Conservation (phyloP, 1,140 invertebrate species). For the Hyles euphorbiae region DNA sequence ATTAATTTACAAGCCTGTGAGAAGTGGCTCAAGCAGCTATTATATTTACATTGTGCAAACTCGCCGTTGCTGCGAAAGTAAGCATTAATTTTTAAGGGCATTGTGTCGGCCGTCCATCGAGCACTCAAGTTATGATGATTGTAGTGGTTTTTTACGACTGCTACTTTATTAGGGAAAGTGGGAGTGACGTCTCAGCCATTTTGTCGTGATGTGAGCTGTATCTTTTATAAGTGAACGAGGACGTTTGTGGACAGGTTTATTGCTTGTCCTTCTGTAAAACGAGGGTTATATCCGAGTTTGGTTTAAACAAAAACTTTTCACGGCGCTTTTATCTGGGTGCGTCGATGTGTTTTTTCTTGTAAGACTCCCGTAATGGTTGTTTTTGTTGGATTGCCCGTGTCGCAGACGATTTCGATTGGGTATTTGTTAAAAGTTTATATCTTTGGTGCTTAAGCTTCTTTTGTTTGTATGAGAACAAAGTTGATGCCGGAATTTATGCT, state of each 20-base stretch:
- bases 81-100: constrained; percentile 51
- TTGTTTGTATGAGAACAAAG: no score
- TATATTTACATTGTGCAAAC: constrained; percentile 13
- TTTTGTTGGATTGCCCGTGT: constrained; percentile 4
- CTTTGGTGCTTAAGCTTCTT: background rate
- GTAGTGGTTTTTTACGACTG: constrained; percentile 62
- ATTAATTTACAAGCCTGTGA: background rate
- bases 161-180: constrained; percentile 56
- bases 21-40: constrained; percentile 1
- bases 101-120: constrained; percentile 30
- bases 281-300: constrained; percentile 22
- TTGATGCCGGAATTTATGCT: no score
- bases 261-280: constrained; percentile 37
- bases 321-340: constrained; percentile 3
- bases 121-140: constrained; percentile 57
- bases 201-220: constrained; percentile 37
- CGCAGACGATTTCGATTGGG: background rate
- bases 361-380: background rate
- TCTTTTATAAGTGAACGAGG: constrained; percentile 37
- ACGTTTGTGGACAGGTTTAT: constrained; percentile 45
- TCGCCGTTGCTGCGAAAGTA: constrained; percentile 13
- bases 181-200: constrained; percentile 34
- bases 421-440: constrained; percentile 1
- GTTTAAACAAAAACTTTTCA: constrained; percentile 22
- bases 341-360: constrained; percentile 5